These are phyloP conservation scores for Syndactyla subalaris DNA, from an alignment of 2,797 vertebrate species.

Conservation along the genomic window DNA sequence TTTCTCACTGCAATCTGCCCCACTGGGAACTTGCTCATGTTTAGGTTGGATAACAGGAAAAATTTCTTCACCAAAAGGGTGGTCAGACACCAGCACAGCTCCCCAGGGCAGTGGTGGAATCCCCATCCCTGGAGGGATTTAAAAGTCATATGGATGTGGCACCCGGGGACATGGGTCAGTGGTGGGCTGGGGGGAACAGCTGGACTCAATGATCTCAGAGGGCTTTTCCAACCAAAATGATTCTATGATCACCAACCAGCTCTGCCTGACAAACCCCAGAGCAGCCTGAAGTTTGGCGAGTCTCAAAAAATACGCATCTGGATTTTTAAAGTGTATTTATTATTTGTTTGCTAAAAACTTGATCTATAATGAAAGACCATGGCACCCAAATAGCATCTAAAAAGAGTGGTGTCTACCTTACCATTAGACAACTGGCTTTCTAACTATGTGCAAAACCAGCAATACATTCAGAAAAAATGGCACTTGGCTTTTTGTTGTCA, in stretches of 20 bases:
- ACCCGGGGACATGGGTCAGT: neutral
- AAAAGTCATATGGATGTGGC: neutral
- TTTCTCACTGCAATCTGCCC: neutral
- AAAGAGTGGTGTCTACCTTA: neutral
- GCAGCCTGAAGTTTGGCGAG: neutral
- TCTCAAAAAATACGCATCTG: rapidly evolving
- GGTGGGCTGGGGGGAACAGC: neutral
- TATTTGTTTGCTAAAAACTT: neutral
- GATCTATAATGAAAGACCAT: neutral
- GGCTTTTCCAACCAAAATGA: neutral
- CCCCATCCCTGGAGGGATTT: neutral
- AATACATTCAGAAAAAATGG: neutral
- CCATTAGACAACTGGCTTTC: neutral
- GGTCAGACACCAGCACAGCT: neutral
- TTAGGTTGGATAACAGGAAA: neutral
- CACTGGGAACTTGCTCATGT: neutral
- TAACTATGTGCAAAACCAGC: neutral
- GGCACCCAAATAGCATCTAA: neutral
- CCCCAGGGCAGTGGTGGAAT: neutral
- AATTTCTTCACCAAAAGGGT: neutral
- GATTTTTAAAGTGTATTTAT: neutral
- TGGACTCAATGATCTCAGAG: neutral
- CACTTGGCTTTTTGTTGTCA: neutral
- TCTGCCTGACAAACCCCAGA: neutral
- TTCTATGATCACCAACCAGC: neutral